phyloP scores from a whole-genome alignment of 2,888 invertebrate genomes.

The Standfussiana lucernea region DNA sequence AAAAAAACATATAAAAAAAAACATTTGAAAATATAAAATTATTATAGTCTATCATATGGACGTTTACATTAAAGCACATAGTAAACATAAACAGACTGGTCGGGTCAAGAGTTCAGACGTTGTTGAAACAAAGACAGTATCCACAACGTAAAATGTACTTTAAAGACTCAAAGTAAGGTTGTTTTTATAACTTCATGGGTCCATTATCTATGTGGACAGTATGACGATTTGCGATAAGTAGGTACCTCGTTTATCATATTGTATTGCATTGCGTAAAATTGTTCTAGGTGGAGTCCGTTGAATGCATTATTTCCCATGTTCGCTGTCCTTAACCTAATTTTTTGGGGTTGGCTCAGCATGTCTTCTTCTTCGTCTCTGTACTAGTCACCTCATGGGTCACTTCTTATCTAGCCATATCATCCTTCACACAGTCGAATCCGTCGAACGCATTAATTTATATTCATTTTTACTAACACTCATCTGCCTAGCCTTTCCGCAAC shows the following conservation, averaged over 20 bases:
- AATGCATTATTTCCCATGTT: not conserved
- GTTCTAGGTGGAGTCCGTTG: not conserved
- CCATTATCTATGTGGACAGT: constrained; percentile 27
- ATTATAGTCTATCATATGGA: not conserved
- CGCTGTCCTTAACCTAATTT: not conserved
- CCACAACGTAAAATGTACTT: constrained; percentile 3
- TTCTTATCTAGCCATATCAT: no score
- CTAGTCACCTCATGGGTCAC: no score
- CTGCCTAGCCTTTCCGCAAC: no score
- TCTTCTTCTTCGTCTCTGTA: no score
- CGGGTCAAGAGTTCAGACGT: constrained; percentile 49
- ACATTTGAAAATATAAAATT: no score
- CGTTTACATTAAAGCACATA: constrained; percentile 11
- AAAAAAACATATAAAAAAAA: no score
- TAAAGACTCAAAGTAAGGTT: not conserved
- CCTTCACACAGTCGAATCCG: no score
- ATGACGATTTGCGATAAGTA: not conserved
- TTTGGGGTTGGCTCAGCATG: no score
- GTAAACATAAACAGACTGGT: constrained; percentile 14
- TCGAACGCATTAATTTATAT: no score
- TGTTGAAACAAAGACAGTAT: constrained; percentile 30
- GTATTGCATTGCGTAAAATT: not conserved
- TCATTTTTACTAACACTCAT: no score
- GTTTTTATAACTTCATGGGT: not conserved
- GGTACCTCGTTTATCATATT: constrained; percentile 10